Percentiles rank a stretch among this genome's conserved stretches.
Conservation (phyloP, 2,113 vertebrate species). For the Thalassoma bifasciatum region DNA sequence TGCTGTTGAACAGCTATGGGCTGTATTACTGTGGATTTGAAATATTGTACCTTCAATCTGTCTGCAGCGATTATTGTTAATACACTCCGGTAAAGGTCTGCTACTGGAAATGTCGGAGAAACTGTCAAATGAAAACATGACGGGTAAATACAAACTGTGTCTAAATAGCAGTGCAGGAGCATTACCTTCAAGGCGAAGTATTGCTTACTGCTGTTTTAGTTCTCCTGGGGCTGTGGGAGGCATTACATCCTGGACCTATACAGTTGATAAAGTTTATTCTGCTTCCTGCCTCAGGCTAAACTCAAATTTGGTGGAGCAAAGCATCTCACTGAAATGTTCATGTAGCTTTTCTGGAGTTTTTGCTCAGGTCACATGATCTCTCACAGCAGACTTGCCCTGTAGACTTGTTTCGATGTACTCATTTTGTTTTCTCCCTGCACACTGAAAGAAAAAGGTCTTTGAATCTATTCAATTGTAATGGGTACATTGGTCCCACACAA, state of each 20-base stretch:
- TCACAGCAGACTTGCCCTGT: too few species aligned
- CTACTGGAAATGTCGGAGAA: not conserved
- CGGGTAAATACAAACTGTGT: slow-evolving; percentile 2
- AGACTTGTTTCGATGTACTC: not conserved
- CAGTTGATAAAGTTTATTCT: not conserved
- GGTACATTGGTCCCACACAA: too few species aligned
- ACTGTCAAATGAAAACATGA: slow-evolving; percentile 6
- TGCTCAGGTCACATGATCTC: too few species aligned
- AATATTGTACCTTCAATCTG: slow-evolving; percentile 38
- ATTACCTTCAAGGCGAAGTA: not conserved
- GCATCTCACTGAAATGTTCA: not conserved
- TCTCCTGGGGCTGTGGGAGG: not conserved
- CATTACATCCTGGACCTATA: not conserved
- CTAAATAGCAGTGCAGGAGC: slow-evolving; percentile 4
- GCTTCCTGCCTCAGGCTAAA: not conserved
- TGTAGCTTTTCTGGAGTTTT: not conserved
- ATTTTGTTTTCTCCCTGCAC: not conserved
- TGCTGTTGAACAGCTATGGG: slow-evolving; percentile 25
- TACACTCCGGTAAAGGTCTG: slow-evolving; percentile 5
- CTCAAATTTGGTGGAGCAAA: not conserved
- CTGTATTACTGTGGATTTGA: slow-evolving; percentile 35
- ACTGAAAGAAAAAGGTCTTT: too few species aligned
- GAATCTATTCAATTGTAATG: too few species aligned
- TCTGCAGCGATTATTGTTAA: slow-evolving; percentile 37
- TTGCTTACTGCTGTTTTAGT: not conserved